phyloP scores from a whole-genome alignment of 2,888 invertebrate genomes.

The Andrena trimmerana region DNA sequence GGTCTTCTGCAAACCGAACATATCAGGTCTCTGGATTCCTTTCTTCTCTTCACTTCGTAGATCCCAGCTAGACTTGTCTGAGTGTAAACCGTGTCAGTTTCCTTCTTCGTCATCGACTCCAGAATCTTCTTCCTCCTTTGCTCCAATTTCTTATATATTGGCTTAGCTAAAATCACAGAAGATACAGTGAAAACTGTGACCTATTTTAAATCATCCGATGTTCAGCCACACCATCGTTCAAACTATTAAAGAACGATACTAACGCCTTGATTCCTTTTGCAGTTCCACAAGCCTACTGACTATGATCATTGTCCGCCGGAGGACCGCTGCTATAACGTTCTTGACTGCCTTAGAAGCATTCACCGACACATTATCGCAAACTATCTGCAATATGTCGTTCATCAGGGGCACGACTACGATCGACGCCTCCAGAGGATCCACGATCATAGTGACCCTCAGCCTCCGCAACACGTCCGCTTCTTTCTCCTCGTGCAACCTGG shows the following conservation, averaged over 20 bases:
- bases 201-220: not conserved
- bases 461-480: conserved; percentile 70
- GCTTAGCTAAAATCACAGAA: conserved; percentile 45
- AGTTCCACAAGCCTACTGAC: conserved; percentile 56
- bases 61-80: conserved; percentile 72
- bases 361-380: conserved; percentile 35
- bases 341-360: conserved; percentile 41
- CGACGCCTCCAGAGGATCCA: conserved; percentile 69
- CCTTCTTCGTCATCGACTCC: conserved; percentile 57
- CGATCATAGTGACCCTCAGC: conserved; percentile 53
- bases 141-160: conserved; percentile 59
- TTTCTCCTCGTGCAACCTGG: conserved; percentile 41
- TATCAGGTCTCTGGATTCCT: conserved; percentile 52
- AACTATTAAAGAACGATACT: conserved; percentile 35
- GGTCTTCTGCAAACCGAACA: conserved; percentile 65
- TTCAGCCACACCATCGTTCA: not conserved
- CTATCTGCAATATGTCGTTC: conserved; percentile 47
- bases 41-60: conserved; percentile 60
- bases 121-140: conserved; percentile 65
- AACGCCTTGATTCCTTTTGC: conserved; percentile 52
- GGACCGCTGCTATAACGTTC: conserved; percentile 38
- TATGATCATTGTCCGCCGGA: conserved; percentile 48
- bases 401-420: conserved; percentile 62
- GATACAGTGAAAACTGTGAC: not conserved
- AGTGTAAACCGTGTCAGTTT: conserved; percentile 57